phyloP scores from a whole-genome alignment of 2,113 vertebrate genomes.

The Sclerurus mexicanus region DNA sequence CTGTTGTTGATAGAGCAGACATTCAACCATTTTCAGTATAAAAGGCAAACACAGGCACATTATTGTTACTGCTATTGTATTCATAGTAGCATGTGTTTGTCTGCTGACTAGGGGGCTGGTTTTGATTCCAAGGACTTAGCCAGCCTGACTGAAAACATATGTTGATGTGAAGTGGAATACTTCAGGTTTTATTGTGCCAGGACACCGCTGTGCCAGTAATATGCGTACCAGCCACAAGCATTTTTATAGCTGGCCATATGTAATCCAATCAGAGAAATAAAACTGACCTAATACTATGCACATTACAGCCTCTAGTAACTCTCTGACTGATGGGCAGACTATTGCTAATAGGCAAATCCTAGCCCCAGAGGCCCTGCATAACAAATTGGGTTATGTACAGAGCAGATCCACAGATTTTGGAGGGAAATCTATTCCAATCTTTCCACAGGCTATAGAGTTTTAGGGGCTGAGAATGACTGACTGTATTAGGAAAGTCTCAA shows the following conservation, averaged over 20 bases:
- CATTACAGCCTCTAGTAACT: neutral
- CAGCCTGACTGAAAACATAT: conserved; percentile 27
- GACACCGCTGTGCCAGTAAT: neutral
- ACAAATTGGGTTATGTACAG: neutral
- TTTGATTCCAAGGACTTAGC: neutral
- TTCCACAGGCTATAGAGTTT: neutral
- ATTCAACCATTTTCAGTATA: neutral
- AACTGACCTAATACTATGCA: neutral
- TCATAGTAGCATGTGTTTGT: neutral
- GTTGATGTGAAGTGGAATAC: conserved; percentile 10
- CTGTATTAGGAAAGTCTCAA: neutral
- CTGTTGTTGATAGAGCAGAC: neutral
- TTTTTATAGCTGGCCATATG: neutral
- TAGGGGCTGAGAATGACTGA: neutral
- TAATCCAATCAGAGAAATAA: neutral
- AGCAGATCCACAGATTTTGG: neutral
- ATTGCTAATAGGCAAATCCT: neutral
- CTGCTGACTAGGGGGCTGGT: neutral
- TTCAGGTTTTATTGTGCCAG: conserved; percentile 12
- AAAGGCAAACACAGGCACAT: neutral
- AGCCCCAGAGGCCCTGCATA: neutral
- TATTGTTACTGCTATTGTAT: neutral
- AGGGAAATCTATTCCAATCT: neutral
- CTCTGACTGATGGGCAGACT: neutral
- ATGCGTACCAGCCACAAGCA: neutral